A percentile compares a stretch with the other conserved stretches of the same genome.
phyloP scores from a whole-genome alignment of 2,888 invertebrate species.

The Cetonia aurata region DNA sequence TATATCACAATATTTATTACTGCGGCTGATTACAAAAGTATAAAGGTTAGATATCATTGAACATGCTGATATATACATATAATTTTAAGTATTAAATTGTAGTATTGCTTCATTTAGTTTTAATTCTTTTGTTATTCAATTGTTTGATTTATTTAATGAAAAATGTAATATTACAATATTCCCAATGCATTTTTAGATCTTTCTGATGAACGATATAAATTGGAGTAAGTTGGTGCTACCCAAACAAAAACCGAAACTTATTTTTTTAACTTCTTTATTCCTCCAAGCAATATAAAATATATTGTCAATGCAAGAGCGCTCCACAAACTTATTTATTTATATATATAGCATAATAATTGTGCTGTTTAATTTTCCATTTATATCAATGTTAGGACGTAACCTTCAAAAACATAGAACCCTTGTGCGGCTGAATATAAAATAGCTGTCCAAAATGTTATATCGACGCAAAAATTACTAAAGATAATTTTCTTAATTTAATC shows the following conservation, averaged over 20 bases:
- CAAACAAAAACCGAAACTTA: slow-evolving; percentile 26
- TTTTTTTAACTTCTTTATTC: slow-evolving; percentile 31
- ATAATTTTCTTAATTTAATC: slow-evolving; percentile 36
- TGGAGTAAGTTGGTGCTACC: neutral
- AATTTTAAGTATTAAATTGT: too few relatives aligned
- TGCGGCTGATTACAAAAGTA: too few relatives aligned
- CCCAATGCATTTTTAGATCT: too few relatives aligned
- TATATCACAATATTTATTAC: too few relatives aligned
- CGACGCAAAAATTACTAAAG: slow-evolving; percentile 34
- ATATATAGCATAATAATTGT: neutral
- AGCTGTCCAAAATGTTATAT: slow-evolving; percentile 15
- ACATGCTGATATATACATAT: too few relatives aligned
- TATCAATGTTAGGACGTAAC: neutral
- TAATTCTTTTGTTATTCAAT: too few relatives aligned
- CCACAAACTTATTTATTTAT: slow-evolving; percentile 3
- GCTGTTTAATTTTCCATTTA: neutral
- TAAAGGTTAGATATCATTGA: too few relatives aligned
- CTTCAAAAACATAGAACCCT: slow-evolving; percentile 5
- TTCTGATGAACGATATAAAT: neutral
- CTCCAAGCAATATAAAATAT: slow-evolving; percentile 19
- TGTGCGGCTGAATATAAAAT: neutral
- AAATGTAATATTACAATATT: too few relatives aligned
- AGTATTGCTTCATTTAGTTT: too few relatives aligned
- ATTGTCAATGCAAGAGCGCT: neutral
- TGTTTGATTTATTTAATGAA: too few relatives aligned